Base-by-base conservation (phyloP, 2,888 invertebrate genomes). In the Cistogaster globosa region DNA sequence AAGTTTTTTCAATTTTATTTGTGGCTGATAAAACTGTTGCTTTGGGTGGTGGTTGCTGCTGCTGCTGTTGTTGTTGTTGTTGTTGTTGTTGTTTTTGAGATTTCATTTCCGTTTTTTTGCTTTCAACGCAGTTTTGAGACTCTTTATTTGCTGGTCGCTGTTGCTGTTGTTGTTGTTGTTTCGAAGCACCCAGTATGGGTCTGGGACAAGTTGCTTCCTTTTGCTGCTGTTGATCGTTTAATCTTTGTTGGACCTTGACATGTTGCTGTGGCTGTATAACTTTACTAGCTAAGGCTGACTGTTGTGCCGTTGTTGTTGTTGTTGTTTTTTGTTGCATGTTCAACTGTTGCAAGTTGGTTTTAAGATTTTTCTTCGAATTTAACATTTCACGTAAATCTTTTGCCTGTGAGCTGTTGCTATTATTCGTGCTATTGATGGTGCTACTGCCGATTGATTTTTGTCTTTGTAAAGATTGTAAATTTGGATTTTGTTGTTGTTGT, bases 361-460 rank as follows among this genome's bases (percentile, higher is more conserved):
- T 77, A 2, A 58, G 53, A 60, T 79, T 83, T 86, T 60, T 88
- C 84, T 87, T 88, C 9, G 84, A 72, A 72, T 86, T 88, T 38
- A 88, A 78, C 83, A 86, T 80, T 63, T 86, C 87, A 36, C 88
- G 86, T 18, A 88, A 84, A 83, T 88, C 88, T 76, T 83, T 85
- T 32, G 69, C 6, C 63, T 86, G 86, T 5, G 60, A 18, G 12
- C 55, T 81, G 38, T 53, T 87, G 42, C n/a, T 32, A 26, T 26
- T 26, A 26, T 26, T 68, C 65, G 60, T 62, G 53, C 42, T 71
- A 14, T 72, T 84, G 18, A 74, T 86, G 62, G 57, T 81, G 69
- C 62, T 26, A 26, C 26, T 78, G 57, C 67, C 85, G 26, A 75
- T 53, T 9, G 84, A 77, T 76, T 86, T 83, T 81, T 86, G 85